Base-by-base conservation (phyloP, 1,140 invertebrate species). In the Plodia interpunctella region DNA sequence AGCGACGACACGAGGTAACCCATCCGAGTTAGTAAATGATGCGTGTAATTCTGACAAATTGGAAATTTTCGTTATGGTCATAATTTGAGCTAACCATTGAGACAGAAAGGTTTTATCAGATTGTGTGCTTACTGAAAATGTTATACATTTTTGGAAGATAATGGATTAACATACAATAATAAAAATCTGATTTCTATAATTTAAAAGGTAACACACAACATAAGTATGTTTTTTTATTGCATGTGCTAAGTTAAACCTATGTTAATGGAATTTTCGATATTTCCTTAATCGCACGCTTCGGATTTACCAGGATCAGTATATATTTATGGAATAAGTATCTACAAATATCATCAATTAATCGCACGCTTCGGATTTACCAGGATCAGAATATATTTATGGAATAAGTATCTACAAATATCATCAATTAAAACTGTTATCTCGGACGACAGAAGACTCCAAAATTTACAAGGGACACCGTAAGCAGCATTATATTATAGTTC, bases 351-450 rank as follows among this genome's bases (percentile, higher is more conserved):
- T 44, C 38, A 44, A 44, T n/a, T n/a, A n/a, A n/a, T n/a, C n/a
- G n/a, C n/a, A n/a, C n/a, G n/a, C n/a, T n/a, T n/a, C n/a, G n/a
- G n/a, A n/a, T n/a, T n/a, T n/a, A n/a, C n/a, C n/a, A n/a, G 30
- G 30, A 32, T 15, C 15, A n/a, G 13, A 44, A 44, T 44, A 3
- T 44, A 15, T 44, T 44, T 44, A 44, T 17, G 10, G n/a, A 44
- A 44, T 15, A 44, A 10, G 30, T 32, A 44, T 44, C 5, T 44
- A 15, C 38, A 44, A 15, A 44, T 44, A 15, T 44, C 13, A 44
- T 44, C 38, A 44, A 44, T 15, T 44, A 44, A 44, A 44, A 44
- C 38, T 44, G 38, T 44, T 44, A 44, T 44, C 38, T 44, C 10
- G 10, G n/a, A 44, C 38, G 38, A 44, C 15, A 44, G 32, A 35